phyloP scores from a whole-genome alignment of 2,797 vertebrate species.

The Parauchenoglanis punctatus region DNA sequence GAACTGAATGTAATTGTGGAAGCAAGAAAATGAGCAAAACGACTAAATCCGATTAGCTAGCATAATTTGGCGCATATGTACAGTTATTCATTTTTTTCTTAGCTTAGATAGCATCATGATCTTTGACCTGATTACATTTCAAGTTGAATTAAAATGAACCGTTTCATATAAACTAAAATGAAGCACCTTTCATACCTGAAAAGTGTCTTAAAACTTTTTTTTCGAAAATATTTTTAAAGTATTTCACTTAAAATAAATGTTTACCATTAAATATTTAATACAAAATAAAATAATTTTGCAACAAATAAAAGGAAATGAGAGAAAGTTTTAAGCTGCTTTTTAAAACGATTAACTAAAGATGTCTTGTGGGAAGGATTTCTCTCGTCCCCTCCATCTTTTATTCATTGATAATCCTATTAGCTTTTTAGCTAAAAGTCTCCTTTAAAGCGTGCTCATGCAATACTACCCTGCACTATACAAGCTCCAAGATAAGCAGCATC shows the following conservation, averaged over 20 bases:
- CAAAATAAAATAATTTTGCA: background rate
- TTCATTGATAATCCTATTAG: background rate
- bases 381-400: background rate
- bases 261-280: background rate
- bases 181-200: background rate
- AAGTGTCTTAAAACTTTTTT: background rate
- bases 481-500: conserved; percentile 95
- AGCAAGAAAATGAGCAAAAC: background rate
- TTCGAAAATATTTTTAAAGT: background rate
- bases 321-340: background rate
- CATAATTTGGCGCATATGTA: background rate
- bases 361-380: background rate
- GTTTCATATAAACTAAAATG: background rate
- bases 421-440: background rate
- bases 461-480: conserved; percentile 91
- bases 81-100: background rate
- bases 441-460: background rate
- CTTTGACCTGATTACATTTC: background rate
- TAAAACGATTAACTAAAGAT: background rate
- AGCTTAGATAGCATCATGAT: background rate
- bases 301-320: background rate
- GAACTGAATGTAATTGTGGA: background rate
- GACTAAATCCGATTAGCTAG: background rate
- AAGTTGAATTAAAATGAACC: background rate
- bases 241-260: background rate